Conservation (phyloP, 2,113 vertebrate genomes). For the Phrynocephalus versicolor region DNA sequence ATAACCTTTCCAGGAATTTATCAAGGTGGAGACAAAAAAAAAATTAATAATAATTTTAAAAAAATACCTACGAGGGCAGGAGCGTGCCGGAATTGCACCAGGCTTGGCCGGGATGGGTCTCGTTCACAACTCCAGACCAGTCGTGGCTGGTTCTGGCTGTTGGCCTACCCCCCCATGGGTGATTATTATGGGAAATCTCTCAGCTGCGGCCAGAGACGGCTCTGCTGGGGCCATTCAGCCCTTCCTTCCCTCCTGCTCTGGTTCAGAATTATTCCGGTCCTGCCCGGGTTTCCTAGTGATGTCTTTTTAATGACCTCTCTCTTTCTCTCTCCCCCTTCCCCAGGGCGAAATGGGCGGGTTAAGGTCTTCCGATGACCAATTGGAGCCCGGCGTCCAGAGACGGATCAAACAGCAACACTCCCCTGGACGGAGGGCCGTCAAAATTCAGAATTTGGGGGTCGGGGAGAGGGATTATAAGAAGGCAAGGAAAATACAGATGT, state of each 20-base stretch:
- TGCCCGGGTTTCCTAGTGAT: slow-evolving; percentile 7
- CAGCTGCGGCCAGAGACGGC: slow-evolving; percentile 4
- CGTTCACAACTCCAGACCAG: slow-evolving; percentile 53
- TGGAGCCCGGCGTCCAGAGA: too few relatives aligned
- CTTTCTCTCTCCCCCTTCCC: neutral
- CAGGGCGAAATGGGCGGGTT: neutral
- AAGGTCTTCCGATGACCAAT: neutral
- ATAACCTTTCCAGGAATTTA: slow-evolving; percentile 49
- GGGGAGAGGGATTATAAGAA: neutral
- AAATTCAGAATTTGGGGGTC: neutral
- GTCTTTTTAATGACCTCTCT: neutral
- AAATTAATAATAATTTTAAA: too few relatives aligned
- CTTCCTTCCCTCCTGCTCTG: neutral
- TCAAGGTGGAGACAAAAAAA: slow-evolving; percentile 50
- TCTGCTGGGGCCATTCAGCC: neutral
- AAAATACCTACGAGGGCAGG: slow-evolving; percentile 47
- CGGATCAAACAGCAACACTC: neutral
- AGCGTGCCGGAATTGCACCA: slow-evolving; percentile 55
- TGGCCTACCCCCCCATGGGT: too few relatives aligned
- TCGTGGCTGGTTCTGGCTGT: slow-evolving; percentile 47
- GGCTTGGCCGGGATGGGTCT: slow-evolving; percentile 60
- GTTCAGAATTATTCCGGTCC: neutral
- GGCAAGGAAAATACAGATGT: too few relatives aligned
- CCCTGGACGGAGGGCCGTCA: too few relatives aligned
- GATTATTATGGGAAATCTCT: slow-evolving; percentile 3